Evolutionary conservation across 2,113 vertebrate genomes (phyloP), one percentile per base, ranked within the genome.

Genomic region (Silurus asotus): DNA sequence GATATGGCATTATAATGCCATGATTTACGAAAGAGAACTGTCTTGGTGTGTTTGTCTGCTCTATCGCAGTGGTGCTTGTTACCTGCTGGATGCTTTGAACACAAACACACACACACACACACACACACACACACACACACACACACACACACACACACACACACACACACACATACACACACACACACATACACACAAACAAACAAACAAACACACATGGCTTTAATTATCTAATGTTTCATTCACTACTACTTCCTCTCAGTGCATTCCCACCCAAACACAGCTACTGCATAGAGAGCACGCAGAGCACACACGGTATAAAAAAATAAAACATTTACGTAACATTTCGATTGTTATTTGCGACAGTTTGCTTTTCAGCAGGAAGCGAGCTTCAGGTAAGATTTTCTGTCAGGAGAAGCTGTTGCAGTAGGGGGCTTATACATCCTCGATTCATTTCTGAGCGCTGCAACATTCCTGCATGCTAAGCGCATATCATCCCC

Each of bases 381-480:
- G 58, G 81, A 56, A 67, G 51, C 20, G 67, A 74, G 19, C 25
- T 69, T 67, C 75, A 65, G 49, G 48, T 67, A 49, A 77, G 56
- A 20, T 67, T n/a, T 79, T 65, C 25, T 53, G 83, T 4, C 19
- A 5, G 37, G 53, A 49, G 85, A 76, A 59, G 10, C 82, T 28
- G 37, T 75, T 64, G 75, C n/a, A 62, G 77, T 19, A 65, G 79
- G 74, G 14, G 65, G 81, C 87, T 76, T 84, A 85, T 86, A 59
- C 65, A 87, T 37, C 83, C 67, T 79, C 49, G 51, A 61, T 61
- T 87, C 55, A 58, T 72, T 84, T 84, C 81, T 75, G 85, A 72
- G 77, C 55, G 80, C 70, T 61, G 86, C 83, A 86, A 70, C 72
- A 85, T 80, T 79, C 84, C 84, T 81, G 82, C 83, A 81, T 79